Conservation (phyloP, 2,888 invertebrate genomes). For the Geotrupes spiniger region DNA sequence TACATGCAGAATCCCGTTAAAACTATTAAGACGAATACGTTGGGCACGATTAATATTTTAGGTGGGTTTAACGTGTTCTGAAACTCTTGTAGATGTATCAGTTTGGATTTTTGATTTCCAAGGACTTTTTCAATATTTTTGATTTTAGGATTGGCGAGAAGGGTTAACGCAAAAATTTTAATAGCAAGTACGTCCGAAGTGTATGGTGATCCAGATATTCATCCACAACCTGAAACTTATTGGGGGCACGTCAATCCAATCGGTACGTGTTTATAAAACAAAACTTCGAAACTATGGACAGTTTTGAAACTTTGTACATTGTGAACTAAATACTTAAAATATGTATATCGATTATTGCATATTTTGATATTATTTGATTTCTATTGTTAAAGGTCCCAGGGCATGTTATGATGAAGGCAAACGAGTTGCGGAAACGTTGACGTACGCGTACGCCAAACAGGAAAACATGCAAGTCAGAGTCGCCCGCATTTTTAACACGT, state of each 20-base stretch:
- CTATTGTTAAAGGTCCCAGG: constrained; percentile 74
- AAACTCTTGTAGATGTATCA: too few species aligned
- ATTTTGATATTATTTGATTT: background rate
- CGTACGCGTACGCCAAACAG: constrained; percentile 96
- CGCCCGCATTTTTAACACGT: constrained; percentile 98
- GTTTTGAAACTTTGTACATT: background rate
- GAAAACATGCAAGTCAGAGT: constrained; percentile 94
- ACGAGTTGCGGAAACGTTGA: constrained; percentile 92
- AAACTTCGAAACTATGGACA: constrained; percentile 7
- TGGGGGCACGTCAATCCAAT: constrained; percentile 99
- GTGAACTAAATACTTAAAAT: background rate
- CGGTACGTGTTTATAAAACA: constrained; percentile 55
- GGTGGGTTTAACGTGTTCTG: constrained; percentile 60
- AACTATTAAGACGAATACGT: constrained; percentile 97
- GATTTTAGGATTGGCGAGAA: constrained; percentile 77
- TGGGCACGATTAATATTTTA: constrained; percentile 92
- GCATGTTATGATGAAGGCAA: constrained; percentile 99
- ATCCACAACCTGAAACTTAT: constrained; percentile 96
- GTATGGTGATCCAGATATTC: constrained; percentile 97
- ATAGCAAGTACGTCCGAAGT: constrained; percentile 99
- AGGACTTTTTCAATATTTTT: constrained; percentile 4
- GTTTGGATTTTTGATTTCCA: constrained; percentile 3
- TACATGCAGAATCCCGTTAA: constrained; percentile 99
- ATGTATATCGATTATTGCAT: too few species aligned
- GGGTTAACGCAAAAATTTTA: constrained; percentile 87